phyloP scores from a whole-genome alignment of 2,113 vertebrate genomes.

The Sinocyclocheilus anophthalmus region DNA sequence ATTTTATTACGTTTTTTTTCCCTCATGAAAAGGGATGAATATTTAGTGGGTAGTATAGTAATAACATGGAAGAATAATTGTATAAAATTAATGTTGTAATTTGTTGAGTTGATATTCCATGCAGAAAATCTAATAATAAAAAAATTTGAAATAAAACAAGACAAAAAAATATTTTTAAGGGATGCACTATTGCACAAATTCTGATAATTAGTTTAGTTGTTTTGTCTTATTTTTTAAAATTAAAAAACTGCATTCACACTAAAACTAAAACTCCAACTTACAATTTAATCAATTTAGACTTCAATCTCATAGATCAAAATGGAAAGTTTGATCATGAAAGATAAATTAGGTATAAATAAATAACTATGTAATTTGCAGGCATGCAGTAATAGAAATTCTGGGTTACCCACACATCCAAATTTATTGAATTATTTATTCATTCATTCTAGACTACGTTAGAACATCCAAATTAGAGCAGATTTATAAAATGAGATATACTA shows the following conservation, averaged over 20 bases:
- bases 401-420: background rate
- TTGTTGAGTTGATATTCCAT: no score
- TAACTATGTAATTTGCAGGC: background rate
- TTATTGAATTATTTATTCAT: no score
- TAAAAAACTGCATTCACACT: background rate
- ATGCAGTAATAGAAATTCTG: background rate
- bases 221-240: no score
- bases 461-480: background rate
- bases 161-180: background rate
- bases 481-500: background rate
- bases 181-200: background rate
- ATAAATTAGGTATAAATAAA: background rate
- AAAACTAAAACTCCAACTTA: background rate
- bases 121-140: no score
- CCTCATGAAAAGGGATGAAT: no score
- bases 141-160: no score
- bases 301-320: background rate
- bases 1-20: no score
- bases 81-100: no score
- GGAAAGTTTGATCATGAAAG: background rate
- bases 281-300: background rate
- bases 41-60: no score
- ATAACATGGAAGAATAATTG: no score
- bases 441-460: background rate
- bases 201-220: background rate